Base-by-base conservation (phyloP, 2,113 vertebrate genomes). In the Caracal caracal region DNA sequence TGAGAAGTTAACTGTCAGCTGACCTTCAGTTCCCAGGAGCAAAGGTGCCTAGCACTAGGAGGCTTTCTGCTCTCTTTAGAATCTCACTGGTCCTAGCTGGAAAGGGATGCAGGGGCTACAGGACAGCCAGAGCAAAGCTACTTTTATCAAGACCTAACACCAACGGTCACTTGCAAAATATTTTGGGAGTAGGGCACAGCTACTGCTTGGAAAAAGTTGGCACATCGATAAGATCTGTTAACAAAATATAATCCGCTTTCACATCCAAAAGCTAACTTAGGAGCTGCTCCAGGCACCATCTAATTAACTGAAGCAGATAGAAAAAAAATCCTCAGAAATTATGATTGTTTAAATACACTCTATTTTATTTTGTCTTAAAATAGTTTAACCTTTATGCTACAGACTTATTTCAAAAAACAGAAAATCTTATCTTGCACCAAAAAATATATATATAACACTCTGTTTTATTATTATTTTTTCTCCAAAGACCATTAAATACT, bases 281-380 rank as follows among this genome's bases (percentile, higher is more conserved):
- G 53, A 97, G 40, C 75, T 49, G 61, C 79, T 97, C 76, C 61
- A 90, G 82, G 87, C 8, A 81, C 56, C 30, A 80, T 10, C 2
- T 11, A 40, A 93, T 43, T 78, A 92, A 95, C 81, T 90, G 79
- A 43, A 96, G 87, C 93, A 97, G 63, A 33, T 0, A 76, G 12
- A 83, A 97, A 96, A 97, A 95, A 87, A 98, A 96, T 93, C 93
- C 90, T 98, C 98, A 98, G 95, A 95, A 97, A 92, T 22, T 24
- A 59, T 71, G 98, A 81, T 85, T 99, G 98, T 98, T 99, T 99
- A 99, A 99, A 99, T 98, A 99, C 99, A 99, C 99, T 99, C 98
- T 99, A 99, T 99, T 98, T 99, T 99, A 99, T 99, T 99, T 99
- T 94, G 88, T 99, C 99, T 99, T 99, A 99, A 99, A 99, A 99